A percentile compares a stretch with the other conserved stretches of the same genome.
These are phyloP conservation scores for Marasmarcha lunaedactyla DNA, from an alignment of 2,888 invertebrate genomes.

Conservation along the genomic window DNA sequence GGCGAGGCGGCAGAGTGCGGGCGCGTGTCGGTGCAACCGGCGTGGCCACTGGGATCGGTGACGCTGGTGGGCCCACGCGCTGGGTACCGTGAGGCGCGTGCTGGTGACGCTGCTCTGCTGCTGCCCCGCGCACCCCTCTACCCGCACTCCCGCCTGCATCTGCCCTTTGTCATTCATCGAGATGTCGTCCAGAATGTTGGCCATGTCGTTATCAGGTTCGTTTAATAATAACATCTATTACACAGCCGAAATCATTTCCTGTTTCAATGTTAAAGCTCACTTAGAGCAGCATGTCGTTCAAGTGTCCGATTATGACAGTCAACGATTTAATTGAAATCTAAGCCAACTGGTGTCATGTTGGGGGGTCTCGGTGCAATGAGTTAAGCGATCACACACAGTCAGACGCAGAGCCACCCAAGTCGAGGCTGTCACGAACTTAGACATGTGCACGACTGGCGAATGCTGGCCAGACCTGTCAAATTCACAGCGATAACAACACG, in stretches of 20 bases:
- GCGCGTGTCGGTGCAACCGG: conserved; percentile 74
- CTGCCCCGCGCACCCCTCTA: conserved; percentile 90
- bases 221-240: conserved; percentile 12
- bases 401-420: conserved; percentile 13
- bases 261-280: no score
- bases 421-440: not conserved
- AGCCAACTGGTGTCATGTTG: conserved; percentile 6
- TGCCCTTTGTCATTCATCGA: conserved; percentile 88
- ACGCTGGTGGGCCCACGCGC: conserved; percentile 82
- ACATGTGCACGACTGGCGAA: not conserved
- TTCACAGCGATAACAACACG: not conserved
- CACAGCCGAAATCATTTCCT: not conserved
- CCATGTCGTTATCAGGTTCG: conserved; percentile 88
- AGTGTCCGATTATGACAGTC: not conserved
- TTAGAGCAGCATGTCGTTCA: not conserved
- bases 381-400: conserved; percentile 9
- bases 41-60: conserved; percentile 74
- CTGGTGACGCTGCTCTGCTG: conserved; percentile 86
- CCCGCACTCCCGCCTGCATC: conserved; percentile 89
- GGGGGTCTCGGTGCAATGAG: conserved; percentile 7
- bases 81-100: conserved; percentile 85
- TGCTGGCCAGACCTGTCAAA: not conserved
- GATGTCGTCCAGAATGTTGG: conserved; percentile 77
- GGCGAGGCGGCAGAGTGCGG: conserved; percentile 78
- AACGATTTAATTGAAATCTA: conserved; percentile 2